These are phyloP conservation scores for Sterrhoptilus dennistouni DNA, from an alignment of 2,113 vertebrate species.

Conservation along the genomic window DNA sequence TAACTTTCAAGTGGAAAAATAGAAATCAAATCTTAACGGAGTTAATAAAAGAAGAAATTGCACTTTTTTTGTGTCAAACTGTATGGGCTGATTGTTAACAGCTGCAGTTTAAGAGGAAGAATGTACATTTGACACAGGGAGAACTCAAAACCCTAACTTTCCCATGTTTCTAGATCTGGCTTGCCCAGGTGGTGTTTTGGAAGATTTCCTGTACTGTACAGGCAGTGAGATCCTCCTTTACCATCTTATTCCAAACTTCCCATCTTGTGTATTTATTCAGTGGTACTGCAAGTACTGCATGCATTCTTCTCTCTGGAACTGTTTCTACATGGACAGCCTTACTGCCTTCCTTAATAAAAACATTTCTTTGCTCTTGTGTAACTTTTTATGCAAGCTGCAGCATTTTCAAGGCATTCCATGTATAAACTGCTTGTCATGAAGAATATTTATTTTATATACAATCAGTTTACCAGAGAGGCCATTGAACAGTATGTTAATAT, in stretches of 20 bases:
- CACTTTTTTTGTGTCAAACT: background rate
- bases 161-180: background rate
- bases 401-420: background rate
- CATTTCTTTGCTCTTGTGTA: background rate
- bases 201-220: background rate
- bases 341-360: background rate
- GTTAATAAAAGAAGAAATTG: background rate
- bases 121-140: background rate
- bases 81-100: background rate
- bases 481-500: background rate
- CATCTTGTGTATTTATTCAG: background rate
- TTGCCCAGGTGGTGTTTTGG: background rate
- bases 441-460: background rate
- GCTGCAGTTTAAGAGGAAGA: background rate
- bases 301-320: background rate
- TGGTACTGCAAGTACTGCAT: background rate
- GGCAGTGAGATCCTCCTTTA: background rate
- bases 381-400: background rate
- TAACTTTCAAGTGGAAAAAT: background rate
- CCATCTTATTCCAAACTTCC: background rate
- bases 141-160: background rate
- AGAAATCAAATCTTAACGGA: background rate
- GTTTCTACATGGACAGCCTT: background rate
- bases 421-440: background rate
- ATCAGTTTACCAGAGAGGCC: background rate